Percentiles rank a stretch among this genome's conserved stretches.
phyloP scores from a whole-genome alignment of 2,113 vertebrate genomes.

The Myotis yumanensis region DNA sequence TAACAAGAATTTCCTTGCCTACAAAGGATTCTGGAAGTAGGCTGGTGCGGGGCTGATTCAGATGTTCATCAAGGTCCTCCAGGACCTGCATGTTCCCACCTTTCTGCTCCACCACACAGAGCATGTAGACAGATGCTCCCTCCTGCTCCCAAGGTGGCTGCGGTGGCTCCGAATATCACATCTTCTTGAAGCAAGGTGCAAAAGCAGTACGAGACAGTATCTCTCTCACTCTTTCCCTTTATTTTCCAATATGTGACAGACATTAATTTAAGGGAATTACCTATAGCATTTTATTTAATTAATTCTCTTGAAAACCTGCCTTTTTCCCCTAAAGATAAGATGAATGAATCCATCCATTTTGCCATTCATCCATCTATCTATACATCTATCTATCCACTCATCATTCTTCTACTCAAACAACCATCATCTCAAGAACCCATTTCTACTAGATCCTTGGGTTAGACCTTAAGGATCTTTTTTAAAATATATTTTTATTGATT shows the following conservation, averaged over 20 bases:
- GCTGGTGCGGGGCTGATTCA: neutral
- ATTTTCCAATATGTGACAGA: neutral
- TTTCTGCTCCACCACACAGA: neutral
- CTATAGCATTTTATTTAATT: neutral
- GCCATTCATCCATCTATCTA: neutral
- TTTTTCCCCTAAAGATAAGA: neutral
- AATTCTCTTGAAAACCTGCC: neutral
- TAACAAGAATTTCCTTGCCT: neutral
- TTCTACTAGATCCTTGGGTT: neutral
- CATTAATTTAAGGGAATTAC: neutral
- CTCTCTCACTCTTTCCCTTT: neutral
- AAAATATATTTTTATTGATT: too few relatives aligned
- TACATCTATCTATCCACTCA: neutral
- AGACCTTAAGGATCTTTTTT: neutral
- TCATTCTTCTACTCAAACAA: neutral
- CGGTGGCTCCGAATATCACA: neutral
- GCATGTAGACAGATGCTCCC: accelerated
- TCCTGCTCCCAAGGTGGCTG: neutral
- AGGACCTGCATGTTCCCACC: too few relatives aligned
- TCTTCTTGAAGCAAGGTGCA: neutral
- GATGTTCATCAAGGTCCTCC: neutral
- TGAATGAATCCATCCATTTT: neutral
- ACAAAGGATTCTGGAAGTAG: neutral
- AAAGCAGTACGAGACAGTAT: neutral
- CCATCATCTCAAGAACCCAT: neutral